A percentile compares a stretch with the other conserved stretches of the same genome.
phyloP scores from a whole-genome alignment of 2,888 invertebrate genomes.

The Galeopsomyia nigrocyanea region DNA sequence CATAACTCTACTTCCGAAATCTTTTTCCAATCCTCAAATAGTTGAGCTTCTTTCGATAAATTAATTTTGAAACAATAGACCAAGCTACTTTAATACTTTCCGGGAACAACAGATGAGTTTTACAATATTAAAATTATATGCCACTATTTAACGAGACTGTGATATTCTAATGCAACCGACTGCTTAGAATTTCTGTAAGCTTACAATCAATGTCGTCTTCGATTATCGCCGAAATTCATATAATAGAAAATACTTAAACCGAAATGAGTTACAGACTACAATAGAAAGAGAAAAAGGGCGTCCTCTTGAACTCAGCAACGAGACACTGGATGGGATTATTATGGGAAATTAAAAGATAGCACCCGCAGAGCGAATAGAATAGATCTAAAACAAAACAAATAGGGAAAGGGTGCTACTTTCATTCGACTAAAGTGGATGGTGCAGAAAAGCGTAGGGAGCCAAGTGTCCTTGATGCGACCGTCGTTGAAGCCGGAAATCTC shows the following conservation, averaged over 20 bases:
- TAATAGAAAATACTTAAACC: background rate
- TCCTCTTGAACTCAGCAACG: conserved; percentile 49
- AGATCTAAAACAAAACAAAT: background rate
- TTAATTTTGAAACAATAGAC: background rate
- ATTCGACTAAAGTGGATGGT: conserved; percentile 62
- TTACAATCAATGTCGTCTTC: too few species aligned
- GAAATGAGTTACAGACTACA: background rate
- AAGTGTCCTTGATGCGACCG: conserved; percentile 69
- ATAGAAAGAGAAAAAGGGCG: conserved; percentile 19
- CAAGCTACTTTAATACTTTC: too few species aligned
- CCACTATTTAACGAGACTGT: too few species aligned
- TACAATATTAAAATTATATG: too few species aligned
- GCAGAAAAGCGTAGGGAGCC: conserved; percentile 68
- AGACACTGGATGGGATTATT: conserved; percentile 47
- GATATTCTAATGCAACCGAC: conserved; percentile 15
- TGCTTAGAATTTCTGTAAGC: too few species aligned
- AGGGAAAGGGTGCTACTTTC: conserved; percentile 54
- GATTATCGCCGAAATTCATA: background rate
- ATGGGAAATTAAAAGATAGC: conserved; percentile 42
- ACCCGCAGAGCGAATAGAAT: conserved; percentile 21
- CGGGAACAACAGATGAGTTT: too few species aligned
- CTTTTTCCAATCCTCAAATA: background rate
- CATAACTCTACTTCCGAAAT: conserved; percentile 5
- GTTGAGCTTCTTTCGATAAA: conserved; percentile 11
- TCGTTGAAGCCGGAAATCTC: conserved; percentile 69